phyloP scores from a whole-genome alignment of 2,888 invertebrate genomes.

The Tenthredo mesomela region DNA sequence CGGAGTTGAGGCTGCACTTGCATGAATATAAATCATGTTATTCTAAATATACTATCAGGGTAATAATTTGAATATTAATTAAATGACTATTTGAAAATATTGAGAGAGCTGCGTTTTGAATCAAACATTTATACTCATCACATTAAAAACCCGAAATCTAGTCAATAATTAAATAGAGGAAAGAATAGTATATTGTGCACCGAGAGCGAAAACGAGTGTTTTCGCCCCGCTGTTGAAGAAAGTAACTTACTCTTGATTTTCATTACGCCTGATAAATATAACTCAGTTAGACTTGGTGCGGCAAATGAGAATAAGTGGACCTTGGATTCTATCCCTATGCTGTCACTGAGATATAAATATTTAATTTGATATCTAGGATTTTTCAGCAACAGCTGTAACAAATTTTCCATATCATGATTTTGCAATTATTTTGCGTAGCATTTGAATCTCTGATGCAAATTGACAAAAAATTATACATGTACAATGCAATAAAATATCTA shows the following conservation, averaged over 20 bases:
- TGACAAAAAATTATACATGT: not conserved
- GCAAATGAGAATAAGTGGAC: not conserved
- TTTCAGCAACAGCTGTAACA: constrained; percentile 18
- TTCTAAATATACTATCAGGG: too few species aligned
- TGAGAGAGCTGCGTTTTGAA: too few species aligned
- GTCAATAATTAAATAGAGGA: too few species aligned
- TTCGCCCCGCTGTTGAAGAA: too few species aligned
- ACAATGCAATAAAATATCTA: not conserved
- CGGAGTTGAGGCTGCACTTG: not conserved
- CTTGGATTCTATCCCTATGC: not conserved
- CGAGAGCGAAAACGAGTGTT: too few species aligned
- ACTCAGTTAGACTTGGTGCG: not conserved
- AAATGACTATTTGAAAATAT: too few species aligned
- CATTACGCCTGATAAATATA: not conserved
- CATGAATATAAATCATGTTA: not conserved
- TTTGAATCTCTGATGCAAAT: not conserved
- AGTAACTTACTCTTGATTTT: not conserved
- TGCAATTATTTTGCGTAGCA: not conserved
- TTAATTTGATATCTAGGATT: constrained; percentile 1
- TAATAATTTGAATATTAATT: too few species aligned
- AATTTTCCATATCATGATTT: not conserved
- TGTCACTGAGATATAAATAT: constrained; percentile 2
- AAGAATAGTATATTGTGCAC: too few species aligned
- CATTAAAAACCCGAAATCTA: too few species aligned
- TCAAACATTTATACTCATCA: too few species aligned